Evolutionary conservation across 2,888 invertebrate genomes (phyloP).

Genomic region (Micoletzkya japonica): DNA sequence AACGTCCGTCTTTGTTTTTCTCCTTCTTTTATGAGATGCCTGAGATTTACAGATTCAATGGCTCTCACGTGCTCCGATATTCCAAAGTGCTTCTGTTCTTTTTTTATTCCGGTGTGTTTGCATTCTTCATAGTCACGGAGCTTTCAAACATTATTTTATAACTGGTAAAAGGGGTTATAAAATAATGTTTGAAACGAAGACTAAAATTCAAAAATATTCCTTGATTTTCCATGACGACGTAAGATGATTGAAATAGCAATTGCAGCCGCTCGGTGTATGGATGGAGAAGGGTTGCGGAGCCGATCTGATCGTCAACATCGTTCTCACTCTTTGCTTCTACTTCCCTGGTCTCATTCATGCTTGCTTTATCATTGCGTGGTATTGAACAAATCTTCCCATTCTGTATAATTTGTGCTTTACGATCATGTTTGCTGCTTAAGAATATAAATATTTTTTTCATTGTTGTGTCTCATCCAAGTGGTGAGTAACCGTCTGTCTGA

Average conservation of each 20-base stretch:
- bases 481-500: too few species aligned
- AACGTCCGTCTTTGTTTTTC: too few species aligned
- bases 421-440: too few species aligned
- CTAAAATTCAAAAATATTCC: background rate
- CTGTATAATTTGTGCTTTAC: too few species aligned
- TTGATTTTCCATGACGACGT: background rate
- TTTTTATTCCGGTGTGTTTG: constrained; percentile 47
- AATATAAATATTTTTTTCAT: too few species aligned
- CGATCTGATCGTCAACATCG: constrained; percentile 39
- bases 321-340: constrained; percentile 37
- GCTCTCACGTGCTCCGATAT: constrained; percentile 47
- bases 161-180: too few species aligned
- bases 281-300: constrained; percentile 50
- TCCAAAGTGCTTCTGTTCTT: constrained; percentile 43
- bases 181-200: too few species aligned
- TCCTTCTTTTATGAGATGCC: too few species aligned
- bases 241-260: background rate
- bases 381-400: too few species aligned
- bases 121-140: too few species aligned
- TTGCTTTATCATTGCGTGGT: constrained; percentile 39
- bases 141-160: background rate
- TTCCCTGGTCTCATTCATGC: constrained; percentile 36
- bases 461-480: too few species aligned
- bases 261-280: constrained; percentile 51
- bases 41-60: too few species aligned